Base-by-base conservation (phyloP, 1,140 invertebrate genomes). In the Onthophagus taurus region DNA sequence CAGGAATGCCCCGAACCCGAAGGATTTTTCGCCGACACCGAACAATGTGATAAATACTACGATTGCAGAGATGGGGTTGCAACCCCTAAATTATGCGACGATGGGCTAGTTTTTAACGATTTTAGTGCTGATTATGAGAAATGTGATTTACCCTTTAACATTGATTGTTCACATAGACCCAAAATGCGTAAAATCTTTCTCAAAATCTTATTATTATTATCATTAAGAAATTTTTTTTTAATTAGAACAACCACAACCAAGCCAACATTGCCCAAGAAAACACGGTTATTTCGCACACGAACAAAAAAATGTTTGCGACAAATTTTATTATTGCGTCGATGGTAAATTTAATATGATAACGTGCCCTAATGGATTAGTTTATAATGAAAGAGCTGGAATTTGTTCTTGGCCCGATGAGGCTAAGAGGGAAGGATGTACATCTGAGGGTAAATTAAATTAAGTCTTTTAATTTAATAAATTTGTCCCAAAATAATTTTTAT, bases 381-480 rank as follows among this genome's bases (percentile, higher is more conserved):
- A 90, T 68, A 89, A 86, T 49, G 82, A 87, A 50, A 85, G 82
- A 54, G 85, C 83, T 30, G 87, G 89, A 31, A 90, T 89, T 47
- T 92, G 89, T 62, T 88, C 87, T 9, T 93, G 89, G 89, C 81
- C 87, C 1, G 88, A 91, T 68, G 84, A 90, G 59, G 87, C 86
- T 2, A 85, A 89, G 58, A 85, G 86, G 60, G 80, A 80, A 55
- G 83, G 85, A 8, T 91, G 87, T 61, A 82, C 82, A 12, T 85
- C 84, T 5, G 72, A 79, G 71, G 79, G 79, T 80, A 59, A 37
- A 7, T 16, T 34, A 14, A 47, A 45, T 37, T 26, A 20, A 4
- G 8, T 7, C n/a, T 31, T 3, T 11, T 9, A 8, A 36, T 11
- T 23, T 23, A 37, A 37, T 23, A 14, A 37, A 37, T 20, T 37